Conservation (phyloP, 2,797 vertebrate genomes). For the Peromyscus attwateri region DNA sequence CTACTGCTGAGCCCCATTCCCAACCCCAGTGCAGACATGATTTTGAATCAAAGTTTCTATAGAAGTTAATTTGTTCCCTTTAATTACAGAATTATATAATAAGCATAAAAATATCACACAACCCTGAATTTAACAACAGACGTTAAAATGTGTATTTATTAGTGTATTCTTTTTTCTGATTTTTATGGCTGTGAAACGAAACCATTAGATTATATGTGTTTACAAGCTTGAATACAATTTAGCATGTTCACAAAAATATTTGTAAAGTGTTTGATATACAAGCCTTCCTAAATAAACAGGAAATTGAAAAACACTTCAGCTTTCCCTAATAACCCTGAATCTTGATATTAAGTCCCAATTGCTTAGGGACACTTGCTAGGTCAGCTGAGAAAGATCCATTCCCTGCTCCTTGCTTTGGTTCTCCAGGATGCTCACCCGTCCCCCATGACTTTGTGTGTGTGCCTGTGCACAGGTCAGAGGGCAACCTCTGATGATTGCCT, state of each 20-base stretch:
- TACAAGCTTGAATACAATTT: conserved; percentile 19
- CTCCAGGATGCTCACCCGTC: neutral
- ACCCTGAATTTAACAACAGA: neutral
- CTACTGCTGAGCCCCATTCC: neutral
- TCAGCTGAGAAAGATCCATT: neutral
- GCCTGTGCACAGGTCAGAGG: neutral
- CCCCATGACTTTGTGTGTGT: neutral
- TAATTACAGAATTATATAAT: neutral
- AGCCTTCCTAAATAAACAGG: neutral
- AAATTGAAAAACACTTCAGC: neutral
- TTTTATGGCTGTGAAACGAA: neutral
- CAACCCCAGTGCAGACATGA: neutral
- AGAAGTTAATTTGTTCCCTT: neutral
- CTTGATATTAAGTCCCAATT: neutral
- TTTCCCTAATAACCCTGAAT: neutral
- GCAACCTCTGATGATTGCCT: neutral
- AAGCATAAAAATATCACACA: neutral
- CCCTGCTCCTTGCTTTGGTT: neutral
- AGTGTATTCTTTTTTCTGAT: neutral
- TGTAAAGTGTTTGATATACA: neutral
- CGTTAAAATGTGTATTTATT: neutral
- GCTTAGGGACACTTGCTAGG: neutral
- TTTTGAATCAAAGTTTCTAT: conserved; percentile 54
- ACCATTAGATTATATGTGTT: neutral
- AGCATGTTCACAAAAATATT: conserved; percentile 25